Conservation (phyloP, 2,113 vertebrate species). For the Oryzias celebensis region DNA sequence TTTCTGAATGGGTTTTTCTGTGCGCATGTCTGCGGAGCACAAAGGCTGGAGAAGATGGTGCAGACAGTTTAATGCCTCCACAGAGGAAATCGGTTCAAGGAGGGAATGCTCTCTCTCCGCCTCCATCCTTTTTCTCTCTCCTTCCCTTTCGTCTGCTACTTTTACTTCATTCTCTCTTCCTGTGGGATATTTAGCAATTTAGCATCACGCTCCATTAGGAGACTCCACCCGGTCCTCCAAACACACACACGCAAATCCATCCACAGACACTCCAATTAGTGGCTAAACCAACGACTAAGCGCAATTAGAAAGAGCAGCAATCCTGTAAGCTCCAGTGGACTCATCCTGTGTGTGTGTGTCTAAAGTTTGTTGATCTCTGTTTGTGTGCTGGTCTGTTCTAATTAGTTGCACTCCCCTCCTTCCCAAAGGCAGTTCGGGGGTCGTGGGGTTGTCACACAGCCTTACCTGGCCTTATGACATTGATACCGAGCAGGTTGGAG, state of each 20-base stretch:
- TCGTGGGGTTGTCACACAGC: conserved; percentile 6
- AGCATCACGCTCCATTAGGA: conserved; percentile 66
- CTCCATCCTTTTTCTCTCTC: conserved; percentile 37
- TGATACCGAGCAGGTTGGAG: conserved; percentile 94
- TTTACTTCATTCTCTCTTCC: conserved; percentile 53
- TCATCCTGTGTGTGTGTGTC: conserved; percentile 15
- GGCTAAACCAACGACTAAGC: conserved; percentile 61
- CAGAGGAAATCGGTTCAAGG: conserved; percentile 66
- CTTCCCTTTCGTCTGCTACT: conserved; percentile 21
- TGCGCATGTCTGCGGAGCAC: conserved; percentile 21
- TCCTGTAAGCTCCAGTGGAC: conserved; percentile 53
- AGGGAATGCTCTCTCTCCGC: conserved; percentile 51
- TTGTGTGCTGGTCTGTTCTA: conserved; percentile 40
- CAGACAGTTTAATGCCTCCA: conserved; percentile 64
- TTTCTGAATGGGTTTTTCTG: conserved; percentile 41
- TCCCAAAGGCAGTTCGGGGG: not conserved
- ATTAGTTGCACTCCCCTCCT: conserved; percentile 19
- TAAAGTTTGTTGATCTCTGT: conserved; percentile 21
- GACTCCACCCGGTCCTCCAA: conserved; percentile 43
- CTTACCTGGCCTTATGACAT: conserved; percentile 89
- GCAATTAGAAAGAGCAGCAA: conserved; percentile 63
- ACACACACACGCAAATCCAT: conserved; percentile 23
- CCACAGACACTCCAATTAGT: conserved; percentile 59
- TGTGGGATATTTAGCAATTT: conserved; percentile 65
- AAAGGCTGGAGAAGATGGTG: conserved; percentile 46